phyloP scores from a whole-genome alignment of 53 echinoderm and acorn worm genomes.

The Paracentrotus lividus region DNA sequence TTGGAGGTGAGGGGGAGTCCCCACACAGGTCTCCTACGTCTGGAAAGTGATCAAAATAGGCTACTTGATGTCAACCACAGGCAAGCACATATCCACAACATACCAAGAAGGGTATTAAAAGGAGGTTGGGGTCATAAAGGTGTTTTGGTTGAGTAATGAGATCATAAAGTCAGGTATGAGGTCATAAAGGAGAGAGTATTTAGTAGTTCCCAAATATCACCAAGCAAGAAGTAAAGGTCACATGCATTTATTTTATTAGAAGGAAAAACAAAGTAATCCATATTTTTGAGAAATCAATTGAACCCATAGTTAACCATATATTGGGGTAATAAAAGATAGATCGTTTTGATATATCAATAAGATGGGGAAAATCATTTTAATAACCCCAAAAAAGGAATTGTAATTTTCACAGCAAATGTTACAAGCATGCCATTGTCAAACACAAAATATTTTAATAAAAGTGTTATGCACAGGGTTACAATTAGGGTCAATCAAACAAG shows the following conservation, averaged over 20 bases:
- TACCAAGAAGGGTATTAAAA: neutral
- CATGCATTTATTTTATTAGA: neutral
- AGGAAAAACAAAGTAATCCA: neutral
- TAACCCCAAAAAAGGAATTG: neutral
- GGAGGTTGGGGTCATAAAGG: neutral
- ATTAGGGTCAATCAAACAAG: neutral
- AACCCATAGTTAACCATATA: neutral
- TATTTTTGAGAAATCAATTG: neutral
- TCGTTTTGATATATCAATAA: neutral
- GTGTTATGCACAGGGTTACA: neutral
- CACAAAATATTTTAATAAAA: neutral
- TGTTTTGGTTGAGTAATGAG: too few species aligned
- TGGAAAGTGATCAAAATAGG: slow-evolving; percentile 73
- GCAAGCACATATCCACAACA: neutral
- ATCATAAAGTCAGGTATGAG: neutral
- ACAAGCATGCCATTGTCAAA: slow-evolving; percentile 39
- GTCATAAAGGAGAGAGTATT: neutral
- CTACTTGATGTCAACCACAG: slow-evolving; percentile 34
- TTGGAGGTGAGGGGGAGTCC: slow-evolving; percentile 69
- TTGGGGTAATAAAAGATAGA: neutral
- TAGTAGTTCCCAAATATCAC: neutral
- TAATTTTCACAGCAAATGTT: slow-evolving; percentile 27
- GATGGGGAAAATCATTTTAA: neutral
- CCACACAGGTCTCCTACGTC: slow-evolving; percentile 63
- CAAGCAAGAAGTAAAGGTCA: neutral